Evolutionary conservation across 2,888 invertebrate genomes (phyloP).

Genomic region (Drosophila mercatorum): DNA sequence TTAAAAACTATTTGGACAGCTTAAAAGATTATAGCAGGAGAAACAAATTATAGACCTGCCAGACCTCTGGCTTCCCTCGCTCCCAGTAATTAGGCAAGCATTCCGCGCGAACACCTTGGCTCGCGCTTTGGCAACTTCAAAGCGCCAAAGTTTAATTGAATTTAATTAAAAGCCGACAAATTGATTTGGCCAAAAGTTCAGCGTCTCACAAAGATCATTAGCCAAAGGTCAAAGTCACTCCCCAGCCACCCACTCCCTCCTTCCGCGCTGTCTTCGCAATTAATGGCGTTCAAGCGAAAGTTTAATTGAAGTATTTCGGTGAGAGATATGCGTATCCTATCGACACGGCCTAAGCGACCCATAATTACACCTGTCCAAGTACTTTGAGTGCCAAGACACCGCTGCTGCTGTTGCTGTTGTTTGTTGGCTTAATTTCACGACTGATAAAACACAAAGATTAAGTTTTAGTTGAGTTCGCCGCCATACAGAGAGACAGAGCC

Average conservation of each 20-base stretch:
- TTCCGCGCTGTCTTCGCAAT: constrained; percentile 38
- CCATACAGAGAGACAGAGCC: neutral
- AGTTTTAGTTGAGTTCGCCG: constrained; percentile 14
- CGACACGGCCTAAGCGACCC: constrained; percentile 34
- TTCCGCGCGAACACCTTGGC: constrained; percentile 28
- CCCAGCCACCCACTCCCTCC: neutral
- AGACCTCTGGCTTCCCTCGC: no score
- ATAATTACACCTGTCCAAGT: constrained; percentile 75
- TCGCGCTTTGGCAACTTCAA: constrained; percentile 34
- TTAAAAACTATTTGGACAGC: constrained; percentile 14
- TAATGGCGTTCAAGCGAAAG: constrained; percentile 73
- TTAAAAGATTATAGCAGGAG: constrained; percentile 3
- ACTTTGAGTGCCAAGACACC: constrained; percentile 24
- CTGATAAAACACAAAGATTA: constrained; percentile 73
- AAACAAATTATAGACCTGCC: constrained; percentile 4
- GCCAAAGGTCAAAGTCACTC: constrained; percentile 50
- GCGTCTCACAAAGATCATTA: constrained; percentile 41
- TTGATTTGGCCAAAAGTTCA: constrained; percentile 60
- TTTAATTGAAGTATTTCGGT: constrained; percentile 68
- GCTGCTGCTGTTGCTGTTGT: constrained; percentile 9
- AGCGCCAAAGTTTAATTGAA: constrained; percentile 68
- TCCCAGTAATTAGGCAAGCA: constrained; percentile 32
- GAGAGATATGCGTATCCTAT: constrained; percentile 38
- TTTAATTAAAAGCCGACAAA: constrained; percentile 76
- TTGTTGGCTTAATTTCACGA: constrained; percentile 71